Percentiles rank a stretch among this genome's conserved stretches.
These are phyloP conservation scores for Esox lucius DNA, from an alignment of 2,797 vertebrate species.

Conservation along the genomic window DNA sequence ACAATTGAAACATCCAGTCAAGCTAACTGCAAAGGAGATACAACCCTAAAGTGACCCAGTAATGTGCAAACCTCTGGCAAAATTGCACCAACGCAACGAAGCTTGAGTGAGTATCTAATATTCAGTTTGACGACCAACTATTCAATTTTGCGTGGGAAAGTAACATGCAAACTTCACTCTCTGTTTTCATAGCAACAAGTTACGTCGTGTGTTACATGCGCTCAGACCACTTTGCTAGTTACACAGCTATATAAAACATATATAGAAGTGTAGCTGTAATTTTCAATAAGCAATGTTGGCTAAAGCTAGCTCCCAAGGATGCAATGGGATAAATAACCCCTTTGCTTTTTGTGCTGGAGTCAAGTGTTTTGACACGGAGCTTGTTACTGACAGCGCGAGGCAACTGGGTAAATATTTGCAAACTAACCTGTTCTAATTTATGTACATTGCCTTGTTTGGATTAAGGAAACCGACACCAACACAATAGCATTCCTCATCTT, in stretches of 20 bases:
- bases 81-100: conserved; percentile 44
- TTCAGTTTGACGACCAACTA: neutral
- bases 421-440: neutral
- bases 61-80: conserved; percentile 33
- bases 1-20: conserved; percentile 7
- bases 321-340: conserved; percentile 24
- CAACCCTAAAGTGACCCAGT: neutral
- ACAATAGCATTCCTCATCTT: neutral
- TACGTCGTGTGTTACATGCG: neutral
- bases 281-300: neutral
- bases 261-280: neutral
- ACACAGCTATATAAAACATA: neutral
- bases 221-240: neutral
- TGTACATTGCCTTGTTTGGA: neutral
- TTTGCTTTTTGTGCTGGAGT: conserved; percentile 21
- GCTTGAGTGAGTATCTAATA: conserved; percentile 56
- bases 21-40: conserved; percentile 11
- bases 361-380: conserved; percentile 53
- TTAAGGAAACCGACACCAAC: neutral
- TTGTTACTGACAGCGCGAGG: conserved; percentile 61
- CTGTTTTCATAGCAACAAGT: neutral
- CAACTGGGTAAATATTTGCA: conserved; percentile 21
- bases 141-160: conserved; percentile 5
- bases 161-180: neutral
- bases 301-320: neutral